These are phyloP conservation scores for Campylorhamphus procurvoides DNA, from an alignment of 2,113 vertebrate species.

Conservation along the genomic window DNA sequence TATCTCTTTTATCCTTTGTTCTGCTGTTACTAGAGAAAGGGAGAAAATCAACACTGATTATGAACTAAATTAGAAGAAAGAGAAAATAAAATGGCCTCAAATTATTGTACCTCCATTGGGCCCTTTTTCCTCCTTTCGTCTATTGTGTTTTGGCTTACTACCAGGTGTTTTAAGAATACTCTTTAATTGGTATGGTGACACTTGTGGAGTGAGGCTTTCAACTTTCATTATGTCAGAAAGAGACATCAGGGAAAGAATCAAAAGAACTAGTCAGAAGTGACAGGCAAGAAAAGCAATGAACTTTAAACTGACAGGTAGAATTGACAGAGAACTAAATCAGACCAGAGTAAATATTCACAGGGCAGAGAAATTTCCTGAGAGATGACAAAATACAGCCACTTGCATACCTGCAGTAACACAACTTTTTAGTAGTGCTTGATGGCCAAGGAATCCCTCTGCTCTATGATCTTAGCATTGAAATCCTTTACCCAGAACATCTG, in stretches of 20 bases:
- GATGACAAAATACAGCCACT: background rate
- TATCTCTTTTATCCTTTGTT: background rate
- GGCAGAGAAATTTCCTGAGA: background rate
- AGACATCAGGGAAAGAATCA: background rate
- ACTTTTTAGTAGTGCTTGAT: background rate
- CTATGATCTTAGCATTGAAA: background rate
- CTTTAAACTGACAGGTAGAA: background rate
- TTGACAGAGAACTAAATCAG: background rate
- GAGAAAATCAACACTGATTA: background rate
- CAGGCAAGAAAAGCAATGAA: background rate
- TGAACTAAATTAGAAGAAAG: background rate
- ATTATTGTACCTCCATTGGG: background rate
- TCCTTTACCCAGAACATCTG: background rate
- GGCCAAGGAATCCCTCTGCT: background rate
- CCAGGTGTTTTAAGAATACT: background rate
- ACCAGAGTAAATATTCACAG: background rate
- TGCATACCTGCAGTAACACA: background rate
- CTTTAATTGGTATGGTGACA: background rate
- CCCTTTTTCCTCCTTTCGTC: background rate
- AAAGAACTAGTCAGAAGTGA: background rate
- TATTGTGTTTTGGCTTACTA: background rate
- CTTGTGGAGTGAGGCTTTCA: background rate
- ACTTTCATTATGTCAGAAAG: background rate
- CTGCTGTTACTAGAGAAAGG: background rate
- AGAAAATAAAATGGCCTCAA: background rate